A percentile compares a stretch with the other conserved stretches of the same genome.
Conservation (phyloP, 1,140 invertebrate genomes). For the Lepidurus apus region DNA sequence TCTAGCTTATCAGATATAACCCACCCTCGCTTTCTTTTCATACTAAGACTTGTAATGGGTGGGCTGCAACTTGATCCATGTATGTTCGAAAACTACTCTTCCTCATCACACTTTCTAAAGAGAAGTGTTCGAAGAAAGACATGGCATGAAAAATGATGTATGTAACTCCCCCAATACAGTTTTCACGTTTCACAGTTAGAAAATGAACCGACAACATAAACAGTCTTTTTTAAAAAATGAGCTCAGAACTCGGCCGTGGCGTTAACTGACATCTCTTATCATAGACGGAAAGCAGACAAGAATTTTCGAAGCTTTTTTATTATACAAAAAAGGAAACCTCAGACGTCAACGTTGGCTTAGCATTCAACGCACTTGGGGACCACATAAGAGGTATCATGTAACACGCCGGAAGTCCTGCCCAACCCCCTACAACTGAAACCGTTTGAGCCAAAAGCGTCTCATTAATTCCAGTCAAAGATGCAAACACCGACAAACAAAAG, state of each 20-base stretch:
- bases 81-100: too few species aligned
- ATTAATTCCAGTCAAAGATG: constrained; percentile 11
- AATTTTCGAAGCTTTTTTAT: neutral
- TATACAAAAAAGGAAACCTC: neutral
- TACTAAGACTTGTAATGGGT: too few species aligned
- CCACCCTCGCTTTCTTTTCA: too few species aligned
- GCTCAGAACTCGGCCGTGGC: neutral
- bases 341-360: neutral
- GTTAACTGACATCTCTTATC: neutral
- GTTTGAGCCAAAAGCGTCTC: neutral
- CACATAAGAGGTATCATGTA: constrained; percentile 12
- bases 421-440: neutral
- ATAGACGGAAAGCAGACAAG: neutral
- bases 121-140: neutral
- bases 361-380: neutral
- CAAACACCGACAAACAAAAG: neutral
- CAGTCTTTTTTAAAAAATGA: neutral
- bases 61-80: too few species aligned
- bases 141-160: neutral
- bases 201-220: neutral
- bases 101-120: neutral
- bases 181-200: neutral
- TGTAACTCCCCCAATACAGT: neutral
- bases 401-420: constrained; percentile 12
- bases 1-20: too few species aligned